Conservation (phyloP, 2,113 vertebrate species). For the Phyllopteryx taeniolatus region DNA sequence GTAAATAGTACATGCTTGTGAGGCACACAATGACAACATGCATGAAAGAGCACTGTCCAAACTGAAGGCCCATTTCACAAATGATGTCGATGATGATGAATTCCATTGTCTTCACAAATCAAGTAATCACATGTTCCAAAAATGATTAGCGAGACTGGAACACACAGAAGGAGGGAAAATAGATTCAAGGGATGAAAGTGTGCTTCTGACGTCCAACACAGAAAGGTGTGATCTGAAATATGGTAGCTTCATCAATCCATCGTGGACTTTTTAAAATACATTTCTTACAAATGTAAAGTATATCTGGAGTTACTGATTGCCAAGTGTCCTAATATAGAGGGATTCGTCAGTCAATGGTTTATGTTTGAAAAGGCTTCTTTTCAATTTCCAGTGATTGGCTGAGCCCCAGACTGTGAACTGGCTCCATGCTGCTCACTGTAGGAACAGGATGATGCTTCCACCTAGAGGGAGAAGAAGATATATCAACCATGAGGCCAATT, state of each 20-base stretch:
- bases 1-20: conserved; percentile 37
- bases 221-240: not conserved
- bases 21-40: conserved; percentile 31
- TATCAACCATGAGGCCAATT: not conserved
- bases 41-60: conserved; percentile 15
- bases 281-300: not conserved
- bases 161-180: not conserved
- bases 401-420: not conserved
- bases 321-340: not conserved
- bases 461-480: not conserved
- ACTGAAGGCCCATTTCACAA: conserved; percentile 8
- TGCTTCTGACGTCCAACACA: not conserved
- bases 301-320: not conserved
- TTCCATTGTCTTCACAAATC: not conserved
- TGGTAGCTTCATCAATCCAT: not conserved
- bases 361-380: not conserved
- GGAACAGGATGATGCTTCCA: conserved; percentile 16
- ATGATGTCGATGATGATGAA: not conserved
- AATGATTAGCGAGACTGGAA: not conserved
- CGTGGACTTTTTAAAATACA: not conserved
- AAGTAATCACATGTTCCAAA: not conserved
- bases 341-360: not conserved
- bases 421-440: conserved; percentile 1
- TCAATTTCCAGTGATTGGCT: conserved; percentile 1
- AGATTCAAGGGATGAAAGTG: not conserved